Conservation (phyloP, 2,797 vertebrate genomes). For the Diplodus sargus region DNA sequence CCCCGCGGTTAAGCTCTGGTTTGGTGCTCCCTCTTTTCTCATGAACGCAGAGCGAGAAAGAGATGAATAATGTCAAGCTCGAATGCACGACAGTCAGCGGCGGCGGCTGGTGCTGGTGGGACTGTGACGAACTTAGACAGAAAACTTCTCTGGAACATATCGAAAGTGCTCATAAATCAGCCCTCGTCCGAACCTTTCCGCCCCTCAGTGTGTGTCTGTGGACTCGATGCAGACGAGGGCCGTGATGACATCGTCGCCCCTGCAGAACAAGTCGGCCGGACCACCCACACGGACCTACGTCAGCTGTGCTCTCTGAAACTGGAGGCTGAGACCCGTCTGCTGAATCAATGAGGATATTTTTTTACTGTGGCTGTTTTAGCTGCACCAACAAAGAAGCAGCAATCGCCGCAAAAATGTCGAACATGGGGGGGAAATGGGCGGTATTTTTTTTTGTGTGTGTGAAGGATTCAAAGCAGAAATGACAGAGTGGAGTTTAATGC, state of each 20-base stretch:
- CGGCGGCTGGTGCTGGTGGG: constrained; percentile 1
- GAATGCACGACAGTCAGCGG: constrained; percentile 25
- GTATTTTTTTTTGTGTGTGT: background rate
- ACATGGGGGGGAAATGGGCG: constrained; percentile 36
- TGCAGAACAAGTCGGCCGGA: constrained; percentile 48
- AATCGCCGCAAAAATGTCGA: constrained; percentile 51
- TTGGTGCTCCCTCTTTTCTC: constrained; percentile 35
- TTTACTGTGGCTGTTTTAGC: constrained; percentile 33
- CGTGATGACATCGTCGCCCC: constrained; percentile 50
- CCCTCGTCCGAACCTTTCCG: constrained; percentile 26
- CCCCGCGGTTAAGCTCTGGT: constrained; percentile 34
- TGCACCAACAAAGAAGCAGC: constrained; percentile 46
- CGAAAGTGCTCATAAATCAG: constrained; percentile 58
- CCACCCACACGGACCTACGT: constrained; percentile 61
- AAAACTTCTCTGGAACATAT: constrained; percentile 51
- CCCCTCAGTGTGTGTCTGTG: constrained; percentile 39
- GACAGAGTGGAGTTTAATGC: constrained; percentile 27
- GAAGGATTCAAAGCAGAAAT: constrained; percentile 30
- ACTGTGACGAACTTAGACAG: constrained; percentile 20
- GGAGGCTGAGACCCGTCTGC: constrained; percentile 32
- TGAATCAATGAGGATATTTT: constrained; percentile 39
- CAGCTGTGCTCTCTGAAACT: constrained; percentile 22
- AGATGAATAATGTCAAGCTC: constrained; percentile 47
- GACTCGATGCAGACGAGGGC: constrained; percentile 26
- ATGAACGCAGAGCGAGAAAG: constrained; percentile 8